phyloP scores from a whole-genome alignment of 2,797 vertebrate genomes.

The Myotis planiceps region DNA sequence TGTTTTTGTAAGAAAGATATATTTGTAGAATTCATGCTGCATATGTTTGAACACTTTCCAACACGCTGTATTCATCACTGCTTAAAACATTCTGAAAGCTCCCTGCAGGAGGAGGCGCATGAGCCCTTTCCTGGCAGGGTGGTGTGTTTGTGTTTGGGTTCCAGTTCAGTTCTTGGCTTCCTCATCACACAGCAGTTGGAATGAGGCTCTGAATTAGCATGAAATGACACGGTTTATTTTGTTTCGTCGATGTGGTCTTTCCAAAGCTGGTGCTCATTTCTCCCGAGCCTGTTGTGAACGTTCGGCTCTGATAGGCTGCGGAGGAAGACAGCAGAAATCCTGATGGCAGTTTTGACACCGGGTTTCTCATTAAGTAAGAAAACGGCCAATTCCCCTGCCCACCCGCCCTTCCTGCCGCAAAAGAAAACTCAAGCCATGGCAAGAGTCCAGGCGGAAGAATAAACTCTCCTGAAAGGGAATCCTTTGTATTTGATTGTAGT shows the following conservation, averaged over 20 bases:
- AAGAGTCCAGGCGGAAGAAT: slow-evolving; percentile 20
- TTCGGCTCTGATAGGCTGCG: slow-evolving; percentile 46
- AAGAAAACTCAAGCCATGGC: slow-evolving; percentile 11
- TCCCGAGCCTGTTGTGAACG: slow-evolving; percentile 33
- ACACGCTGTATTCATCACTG: slow-evolving; percentile 69
- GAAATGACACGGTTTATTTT: slow-evolving; percentile 73
- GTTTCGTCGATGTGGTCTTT: slow-evolving; percentile 47
- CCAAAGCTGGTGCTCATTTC: slow-evolving; percentile 36
- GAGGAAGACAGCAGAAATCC: slow-evolving; percentile 36
- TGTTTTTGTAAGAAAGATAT: slow-evolving; percentile 54
- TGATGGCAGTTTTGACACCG: slow-evolving; percentile 47
- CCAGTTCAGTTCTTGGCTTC: slow-evolving; percentile 65
- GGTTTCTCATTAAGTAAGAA: slow-evolving; percentile 58
- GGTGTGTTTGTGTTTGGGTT: slow-evolving; percentile 75
- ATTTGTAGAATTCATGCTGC: slow-evolving; percentile 61
- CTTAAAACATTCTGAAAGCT: slow-evolving; percentile 75
- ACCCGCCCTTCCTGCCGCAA: not conserved
- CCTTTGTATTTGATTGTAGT: slow-evolving; percentile 30
- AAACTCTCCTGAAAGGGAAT: not conserved
- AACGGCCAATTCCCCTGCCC: slow-evolving; percentile 5
- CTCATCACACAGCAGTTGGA: slow-evolving; percentile 53
- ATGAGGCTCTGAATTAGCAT: slow-evolving; percentile 71
- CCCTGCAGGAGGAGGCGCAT: slow-evolving; percentile 49
- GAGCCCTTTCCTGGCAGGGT: slow-evolving; percentile 59
- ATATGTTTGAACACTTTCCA: slow-evolving; percentile 73